Conservation (phyloP, 2,888 invertebrate genomes). For the Tenthredo livida region DNA sequence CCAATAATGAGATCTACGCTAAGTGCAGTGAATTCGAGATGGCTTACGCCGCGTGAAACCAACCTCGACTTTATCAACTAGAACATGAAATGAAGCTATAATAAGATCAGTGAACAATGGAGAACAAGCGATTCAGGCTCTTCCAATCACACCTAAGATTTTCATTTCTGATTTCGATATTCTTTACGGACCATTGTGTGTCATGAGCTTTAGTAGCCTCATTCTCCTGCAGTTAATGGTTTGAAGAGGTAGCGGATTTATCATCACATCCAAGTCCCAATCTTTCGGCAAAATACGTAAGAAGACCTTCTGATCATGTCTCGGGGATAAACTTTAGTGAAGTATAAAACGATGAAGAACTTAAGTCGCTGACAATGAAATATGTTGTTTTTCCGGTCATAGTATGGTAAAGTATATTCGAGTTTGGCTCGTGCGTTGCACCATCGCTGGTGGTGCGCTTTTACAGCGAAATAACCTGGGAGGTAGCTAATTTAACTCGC, state of each 20-base stretch:
- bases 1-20: neutral
- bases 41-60: no score
- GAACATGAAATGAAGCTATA: neutral
- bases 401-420: neutral
- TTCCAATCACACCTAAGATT: conserved; percentile 13
- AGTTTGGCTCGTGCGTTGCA: neutral
- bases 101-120: neutral
- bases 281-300: neutral
- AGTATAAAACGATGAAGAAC: neutral
- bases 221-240: neutral
- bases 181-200: conserved; percentile 13
- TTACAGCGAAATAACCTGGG: neutral
- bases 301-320: neutral
- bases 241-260: neutral
- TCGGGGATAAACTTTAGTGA: neutral
- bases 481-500: neutral
- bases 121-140: neutral
- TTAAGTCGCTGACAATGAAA: neutral
- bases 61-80: neutral
- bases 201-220: neutral
- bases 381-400: neutral
- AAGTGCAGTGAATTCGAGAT: neutral
- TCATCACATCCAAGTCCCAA: no score
- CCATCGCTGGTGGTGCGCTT: neutral
- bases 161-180: conserved; percentile 18